Evolutionary conservation across 1,140 invertebrate species (phyloP), one percentile per base, ranked within the genome.

Genomic region (Anastrepha obliqua): DNA sequence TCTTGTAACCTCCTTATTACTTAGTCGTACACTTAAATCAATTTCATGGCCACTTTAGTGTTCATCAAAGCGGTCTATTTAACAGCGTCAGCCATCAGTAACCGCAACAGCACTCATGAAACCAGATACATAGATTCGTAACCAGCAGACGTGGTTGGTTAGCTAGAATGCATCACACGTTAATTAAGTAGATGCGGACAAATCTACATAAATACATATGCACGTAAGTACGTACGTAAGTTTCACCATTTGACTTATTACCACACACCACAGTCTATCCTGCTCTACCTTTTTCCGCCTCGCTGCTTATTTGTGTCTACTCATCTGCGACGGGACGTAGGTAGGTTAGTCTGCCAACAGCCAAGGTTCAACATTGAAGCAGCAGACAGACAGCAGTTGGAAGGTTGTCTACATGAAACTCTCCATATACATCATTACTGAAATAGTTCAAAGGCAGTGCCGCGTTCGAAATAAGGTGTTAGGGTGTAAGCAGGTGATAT

Each of bases 21-120:
- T 55, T 6, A 6, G 51, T 11, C 51, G 11, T 55, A 2, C 29
- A 55, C 47, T 81, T 81, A 81, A 81, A 81, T 81, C 74, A 81
- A 81, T 81, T 81, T 81, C 74, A 81, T 81, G 17, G 74, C 9
- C 47, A 5, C 55, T 81, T 81, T 81, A 51, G 44, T 55, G 47
- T 81, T 47, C 74, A 81, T 81, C 74, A 81, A 81, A 81, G 8
- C 47, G 47, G 20, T 20, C 47, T 81, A n/a, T 81, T 81, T 81
- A 81, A 55, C 74, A 81, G 55, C 47, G n/a, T 81, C 74, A 55
- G 47, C 44, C 55, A 81, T 81, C n/a, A 81, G 6, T 55, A 55
- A 81, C 74, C 74, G 47, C 74, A 81, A 81, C 20, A 17, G n/a
- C 47, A 55, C n/a, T 81, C 47, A 20, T 81, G 42, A 58, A 81